Evolutionary conservation across 2,797 vertebrate species (phyloP), one percentile per base, ranked within the genome.

Genomic region (Carcharodon carcharias): DNA sequence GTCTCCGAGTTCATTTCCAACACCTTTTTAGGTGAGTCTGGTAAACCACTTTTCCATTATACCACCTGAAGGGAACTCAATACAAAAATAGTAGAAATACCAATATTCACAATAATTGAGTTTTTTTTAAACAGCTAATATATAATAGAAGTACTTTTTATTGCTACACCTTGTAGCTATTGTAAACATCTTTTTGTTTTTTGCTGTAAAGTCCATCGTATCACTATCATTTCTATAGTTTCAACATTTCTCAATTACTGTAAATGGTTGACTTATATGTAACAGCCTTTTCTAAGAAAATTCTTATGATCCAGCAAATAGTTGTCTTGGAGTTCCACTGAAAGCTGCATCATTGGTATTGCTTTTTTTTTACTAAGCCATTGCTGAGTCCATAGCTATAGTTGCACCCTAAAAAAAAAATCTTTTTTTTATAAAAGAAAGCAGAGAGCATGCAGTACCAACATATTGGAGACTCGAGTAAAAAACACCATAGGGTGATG

Each of bases 1-100:
- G 99, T 99, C 97, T 99, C 99, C 85, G 99, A 99, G 97, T 99
- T 99, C 98, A 99, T 99, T 98, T 99, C 99, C 97, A 99, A 98
- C 98, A 99, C 99, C 87, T 99, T 99, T 98, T 98, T 99, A 96
- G 99, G 99, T 99, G 98, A 99, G 98, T 95, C 89, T 92, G 21
- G 61, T 45, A 45, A 67, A 21, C 16, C 91, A 93, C 2, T 35
- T 45, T 65, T 40, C 58, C n/a, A 9, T 65, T 65, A 8, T 18
- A 93, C 18, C 8, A 23, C 45, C 82, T 85, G 12, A 45, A 50
- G 40, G 50, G 82, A 23, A 50, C 82, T 50, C 45, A 50, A 50
- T 35, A 45, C n/a, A 93, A 67, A 93, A 93, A 40, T 23, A 67
- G 0, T 63, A n/a, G 7, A 28, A 93, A 67, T 91, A 63, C 14